These are phyloP conservation scores for Thunnus maccoyii DNA, from an alignment of 2,113 vertebrate genomes.

Conservation along the genomic window DNA sequence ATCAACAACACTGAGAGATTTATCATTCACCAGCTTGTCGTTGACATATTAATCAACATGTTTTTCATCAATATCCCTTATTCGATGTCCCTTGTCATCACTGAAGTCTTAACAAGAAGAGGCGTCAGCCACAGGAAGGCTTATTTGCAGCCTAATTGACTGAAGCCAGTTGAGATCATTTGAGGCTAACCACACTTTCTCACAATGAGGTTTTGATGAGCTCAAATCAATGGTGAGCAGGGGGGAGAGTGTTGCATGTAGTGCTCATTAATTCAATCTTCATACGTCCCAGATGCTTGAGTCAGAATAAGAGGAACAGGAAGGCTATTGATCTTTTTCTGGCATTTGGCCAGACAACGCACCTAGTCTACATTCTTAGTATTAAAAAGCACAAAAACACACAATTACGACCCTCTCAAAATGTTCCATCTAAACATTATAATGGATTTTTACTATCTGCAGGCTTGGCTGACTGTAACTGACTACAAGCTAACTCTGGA, in stretches of 20 bases:
- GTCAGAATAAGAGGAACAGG: constrained; percentile 42
- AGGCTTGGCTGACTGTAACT: constrained; percentile 22
- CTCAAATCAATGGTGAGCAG: constrained; percentile 75
- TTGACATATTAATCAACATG: constrained; percentile 59
- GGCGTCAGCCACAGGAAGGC: constrained; percentile 58
- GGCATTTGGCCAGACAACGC: constrained; percentile 57
- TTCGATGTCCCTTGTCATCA: constrained; percentile 59
- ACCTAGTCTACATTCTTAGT: constrained; percentile 33
- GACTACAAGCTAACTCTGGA: constrained; percentile 16
- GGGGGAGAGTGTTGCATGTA: constrained; percentile 54
- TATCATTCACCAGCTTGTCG: constrained; percentile 38
- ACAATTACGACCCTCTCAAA: constrained; percentile 28
- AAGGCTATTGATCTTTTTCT: constrained; percentile 72
- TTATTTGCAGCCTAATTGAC: constrained; percentile 75
- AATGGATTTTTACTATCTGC: constrained; percentile 38
- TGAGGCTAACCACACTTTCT: constrained; percentile 74
- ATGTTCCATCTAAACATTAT: constrained; percentile 37
- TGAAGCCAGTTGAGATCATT: constrained; percentile 73
- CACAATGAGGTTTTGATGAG: constrained; percentile 78
- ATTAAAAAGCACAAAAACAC: constrained; percentile 22
- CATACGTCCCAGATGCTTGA: constrained; percentile 65
- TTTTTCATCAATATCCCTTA: constrained; percentile 67
- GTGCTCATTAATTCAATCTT: constrained; percentile 76
- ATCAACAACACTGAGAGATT: constrained; percentile 26
- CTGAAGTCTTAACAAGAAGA: constrained; percentile 70